Base-by-base conservation (phyloP, 2,113 vertebrate species). In the Prunella fulvescens region DNA sequence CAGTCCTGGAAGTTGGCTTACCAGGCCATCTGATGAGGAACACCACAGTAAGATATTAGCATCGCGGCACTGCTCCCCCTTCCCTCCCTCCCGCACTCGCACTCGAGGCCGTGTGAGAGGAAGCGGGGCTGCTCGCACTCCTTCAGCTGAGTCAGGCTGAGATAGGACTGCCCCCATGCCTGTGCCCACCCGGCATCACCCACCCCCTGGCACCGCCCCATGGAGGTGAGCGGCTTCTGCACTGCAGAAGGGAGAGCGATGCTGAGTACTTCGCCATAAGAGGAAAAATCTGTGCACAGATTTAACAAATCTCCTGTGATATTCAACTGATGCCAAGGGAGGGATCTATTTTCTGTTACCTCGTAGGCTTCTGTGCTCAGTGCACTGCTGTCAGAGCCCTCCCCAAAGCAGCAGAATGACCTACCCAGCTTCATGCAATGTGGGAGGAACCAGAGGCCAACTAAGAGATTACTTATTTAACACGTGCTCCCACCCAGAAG, bases 81-180 rank as follows among this genome's bases (percentile, higher is more conserved):
- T 93, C 45, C 48, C 62, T 95, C 81, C 64, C 50, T 90, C 85
- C 74, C 78, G 57, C 44, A 90, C 86, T 71, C 8, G 19, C 26
- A 17, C 9, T 1, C 31, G 17, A 90, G 88, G 79, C 95, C 70
- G 14, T 92, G 95, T 96, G 93, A 93, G 89, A 91, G 61, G 96
- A 81, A 93, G 84, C 0, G 0, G 9, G 73, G 78, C 35, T 96
- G 80, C 81, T 92, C 58, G 70, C 28, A 16, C 82, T 91, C 92
- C 35, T 86, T 82, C 25, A 15, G 93, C 86, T 97, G 95, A 97
- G 95, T 97, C 96, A 96, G 82, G 86, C 81, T 50, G 0, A 14
- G 69, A 28, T 50, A 0, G 15, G 69, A 28, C 47, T 72, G 78
- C 87, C 62, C 84, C 96, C 94, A 73, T 17, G 16, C 93, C 91